Percentiles rank a stretch among this genome's conserved stretches.
Conservation (phyloP, 2,888 invertebrate species). For the Lasioglossum figueresi region DNA sequence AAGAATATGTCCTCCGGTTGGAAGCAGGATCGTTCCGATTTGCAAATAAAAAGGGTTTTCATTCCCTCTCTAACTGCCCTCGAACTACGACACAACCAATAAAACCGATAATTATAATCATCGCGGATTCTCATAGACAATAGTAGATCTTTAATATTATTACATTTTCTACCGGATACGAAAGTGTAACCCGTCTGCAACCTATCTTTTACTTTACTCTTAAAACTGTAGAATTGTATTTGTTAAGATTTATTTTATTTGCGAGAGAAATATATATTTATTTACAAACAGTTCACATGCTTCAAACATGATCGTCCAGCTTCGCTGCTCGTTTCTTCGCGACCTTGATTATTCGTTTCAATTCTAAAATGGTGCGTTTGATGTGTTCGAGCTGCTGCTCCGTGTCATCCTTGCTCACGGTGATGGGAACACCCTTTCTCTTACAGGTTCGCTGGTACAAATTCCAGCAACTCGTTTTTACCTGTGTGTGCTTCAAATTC, state of each 20-base stretch:
- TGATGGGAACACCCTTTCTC: slow-evolving; percentile 84
- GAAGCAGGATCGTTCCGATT: slow-evolving; percentile 19
- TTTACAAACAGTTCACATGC: slow-evolving; percentile 29
- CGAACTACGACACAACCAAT: not conserved
- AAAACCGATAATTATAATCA: slow-evolving; percentile 1
- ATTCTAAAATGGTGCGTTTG: slow-evolving; percentile 86
- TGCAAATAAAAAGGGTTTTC: slow-evolving; percentile 10
- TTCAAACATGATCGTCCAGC: slow-evolving; percentile 65
- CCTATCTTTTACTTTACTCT: slow-evolving; percentile 25
- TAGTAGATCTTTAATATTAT: slow-evolving; percentile 7
- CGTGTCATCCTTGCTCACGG: slow-evolving; percentile 85
- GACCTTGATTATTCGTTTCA: slow-evolving; percentile 75
- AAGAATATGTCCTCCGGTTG: not conserved
- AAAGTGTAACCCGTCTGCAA: slow-evolving; percentile 17
- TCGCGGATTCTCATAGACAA: not conserved
- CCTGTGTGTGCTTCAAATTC: slow-evolving; percentile 86
- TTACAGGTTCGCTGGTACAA: slow-evolving; percentile 87
- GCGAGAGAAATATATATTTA: slow-evolving; percentile 45
- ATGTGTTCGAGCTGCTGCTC: slow-evolving; percentile 87
- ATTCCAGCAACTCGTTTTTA: slow-evolving; percentile 86
- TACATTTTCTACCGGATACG: slow-evolving; percentile 12
- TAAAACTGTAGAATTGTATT: slow-evolving; percentile 20
- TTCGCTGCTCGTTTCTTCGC: slow-evolving; percentile 79
- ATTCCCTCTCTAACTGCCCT: not conserved
- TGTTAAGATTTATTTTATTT: slow-evolving; percentile 45